A percentile compares a stretch with the other conserved stretches of the same genome.
phyloP scores from a whole-genome alignment of 2,888 invertebrate genomes.

The Adineta ricciae region DNA sequence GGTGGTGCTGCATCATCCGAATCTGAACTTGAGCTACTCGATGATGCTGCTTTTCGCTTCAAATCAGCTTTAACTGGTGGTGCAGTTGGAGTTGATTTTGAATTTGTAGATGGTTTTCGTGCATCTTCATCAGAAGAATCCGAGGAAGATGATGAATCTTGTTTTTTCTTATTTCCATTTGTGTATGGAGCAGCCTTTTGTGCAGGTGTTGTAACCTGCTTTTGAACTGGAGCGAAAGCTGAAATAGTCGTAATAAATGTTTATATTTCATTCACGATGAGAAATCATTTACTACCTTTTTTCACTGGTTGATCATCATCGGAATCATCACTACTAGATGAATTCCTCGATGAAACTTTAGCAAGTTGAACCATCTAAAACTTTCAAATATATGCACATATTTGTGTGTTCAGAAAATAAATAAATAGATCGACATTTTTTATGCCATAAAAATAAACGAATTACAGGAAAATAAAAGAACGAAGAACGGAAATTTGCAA shows the following conservation, averaged over 20 bases:
- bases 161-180: not conserved
- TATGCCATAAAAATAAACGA: not conserved
- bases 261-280: not conserved
- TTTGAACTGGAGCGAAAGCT: not conserved
- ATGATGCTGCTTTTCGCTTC: not conserved
- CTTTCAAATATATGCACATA: not conserved
- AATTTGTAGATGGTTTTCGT: not conserved
- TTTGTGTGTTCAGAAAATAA: no score
- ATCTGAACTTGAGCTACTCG: not conserved
- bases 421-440: not conserved
- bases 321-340: conserved; percentile 18
- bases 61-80: not conserved
- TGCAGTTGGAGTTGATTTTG: not conserved
- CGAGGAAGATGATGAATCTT: conserved; percentile 21
- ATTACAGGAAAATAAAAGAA: not conserved
- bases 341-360: not conserved
- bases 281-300: not conserved
- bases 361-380: not conserved
- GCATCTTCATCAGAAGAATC: not conserved
- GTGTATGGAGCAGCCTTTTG: not conserved
- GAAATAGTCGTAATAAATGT: not conserved
- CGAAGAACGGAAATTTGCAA: not conserved
- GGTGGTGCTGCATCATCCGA: not conserved
- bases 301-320: not conserved
- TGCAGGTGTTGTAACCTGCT: not conserved